phyloP scores from a whole-genome alignment of 2,113 vertebrate genomes.

The Ammodytes marinus region DNA sequence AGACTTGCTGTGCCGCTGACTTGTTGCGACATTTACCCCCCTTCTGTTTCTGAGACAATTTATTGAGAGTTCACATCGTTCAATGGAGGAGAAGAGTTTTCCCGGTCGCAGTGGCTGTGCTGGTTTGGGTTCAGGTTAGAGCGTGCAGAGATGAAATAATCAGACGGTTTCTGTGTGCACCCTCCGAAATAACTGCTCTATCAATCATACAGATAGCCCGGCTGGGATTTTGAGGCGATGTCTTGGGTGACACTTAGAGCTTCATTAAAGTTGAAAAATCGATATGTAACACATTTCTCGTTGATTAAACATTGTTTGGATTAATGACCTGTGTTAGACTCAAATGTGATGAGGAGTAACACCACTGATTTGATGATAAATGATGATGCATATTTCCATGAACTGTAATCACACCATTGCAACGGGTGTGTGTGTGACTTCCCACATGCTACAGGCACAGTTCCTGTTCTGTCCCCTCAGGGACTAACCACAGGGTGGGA shows the following conservation, averaged over 20 bases:
- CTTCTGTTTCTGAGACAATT: slow-evolving; percentile 35
- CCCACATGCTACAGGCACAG: slow-evolving; percentile 8
- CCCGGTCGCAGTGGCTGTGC: slow-evolving; percentile 1
- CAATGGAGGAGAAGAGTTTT: slow-evolving; percentile 29
- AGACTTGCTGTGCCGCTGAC: slow-evolving; percentile 17
- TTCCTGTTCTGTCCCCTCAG: slow-evolving; percentile 55
- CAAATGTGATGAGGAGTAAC: slow-evolving; percentile 22
- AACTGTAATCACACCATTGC: not conserved
- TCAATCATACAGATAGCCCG: slow-evolving; percentile 39
- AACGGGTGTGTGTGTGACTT: not conserved
- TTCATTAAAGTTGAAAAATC: slow-evolving; percentile 61
- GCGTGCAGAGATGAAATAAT: slow-evolving; percentile 50
- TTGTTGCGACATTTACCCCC: slow-evolving; percentile 35
- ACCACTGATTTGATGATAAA: not conserved
- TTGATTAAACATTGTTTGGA: slow-evolving; percentile 50
- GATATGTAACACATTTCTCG: slow-evolving; percentile 45
- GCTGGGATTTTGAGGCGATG: slow-evolving; percentile 40
- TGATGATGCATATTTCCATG: slow-evolving; percentile 40
- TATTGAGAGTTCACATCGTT: slow-evolving; percentile 38
- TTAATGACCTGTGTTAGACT: slow-evolving; percentile 36
- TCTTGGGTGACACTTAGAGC: slow-evolving; percentile 36
- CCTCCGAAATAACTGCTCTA: slow-evolving; percentile 42
- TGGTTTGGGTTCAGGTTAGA: slow-evolving; percentile 24
- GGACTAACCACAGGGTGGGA: slow-evolving; percentile 66
- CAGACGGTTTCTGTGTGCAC: slow-evolving; percentile 22